Evolutionary conservation across 2,797 vertebrate genomes (phyloP).

Genomic region (Momotus momota): DNA sequence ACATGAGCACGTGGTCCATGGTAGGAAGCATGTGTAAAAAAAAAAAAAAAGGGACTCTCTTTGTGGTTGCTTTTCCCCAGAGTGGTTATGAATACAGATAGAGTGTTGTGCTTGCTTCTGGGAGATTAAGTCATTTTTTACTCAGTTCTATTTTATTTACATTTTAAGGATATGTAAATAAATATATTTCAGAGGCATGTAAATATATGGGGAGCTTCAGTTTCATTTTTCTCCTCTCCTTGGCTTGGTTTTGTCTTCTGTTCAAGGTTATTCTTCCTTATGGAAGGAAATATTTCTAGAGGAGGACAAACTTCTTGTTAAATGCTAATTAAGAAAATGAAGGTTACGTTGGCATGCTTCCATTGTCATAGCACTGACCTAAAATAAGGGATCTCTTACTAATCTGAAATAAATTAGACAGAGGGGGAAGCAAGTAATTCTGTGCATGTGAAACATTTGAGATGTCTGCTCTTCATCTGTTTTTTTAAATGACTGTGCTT

Average conservation of each 20-base stretch:
- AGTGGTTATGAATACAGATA: slow-evolving; percentile 17
- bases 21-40: slow-evolving; percentile 20
- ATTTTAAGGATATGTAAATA: slow-evolving; percentile 17
- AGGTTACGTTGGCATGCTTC: slow-evolving; percentile 68
- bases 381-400: slow-evolving; percentile 39
- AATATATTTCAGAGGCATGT: slow-evolving; percentile 20
- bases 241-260: slow-evolving; percentile 50
- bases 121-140: slow-evolving; percentile 23
- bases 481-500: not conserved
- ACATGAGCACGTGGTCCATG: not conserved
- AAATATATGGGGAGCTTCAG: not conserved
- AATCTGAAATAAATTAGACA: slow-evolving; percentile 58
- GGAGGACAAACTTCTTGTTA: slow-evolving; percentile 57
- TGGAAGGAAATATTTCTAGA: slow-evolving; percentile 63
- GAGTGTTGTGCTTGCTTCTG: not conserved
- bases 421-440: slow-evolving; percentile 8
- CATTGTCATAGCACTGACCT: slow-evolving; percentile 64
- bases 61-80: slow-evolving; percentile 17
- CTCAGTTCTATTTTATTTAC: slow-evolving; percentile 39
- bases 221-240: slow-evolving; percentile 24
- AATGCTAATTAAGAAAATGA: slow-evolving; percentile 74
- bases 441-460: slow-evolving; percentile 1
- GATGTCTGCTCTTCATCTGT: not conserved
- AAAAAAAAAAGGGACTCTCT: not conserved
- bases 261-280: slow-evolving; percentile 73